Conservation (phyloP, 2,113 vertebrate species). For the Hippocampus comes region DNA sequence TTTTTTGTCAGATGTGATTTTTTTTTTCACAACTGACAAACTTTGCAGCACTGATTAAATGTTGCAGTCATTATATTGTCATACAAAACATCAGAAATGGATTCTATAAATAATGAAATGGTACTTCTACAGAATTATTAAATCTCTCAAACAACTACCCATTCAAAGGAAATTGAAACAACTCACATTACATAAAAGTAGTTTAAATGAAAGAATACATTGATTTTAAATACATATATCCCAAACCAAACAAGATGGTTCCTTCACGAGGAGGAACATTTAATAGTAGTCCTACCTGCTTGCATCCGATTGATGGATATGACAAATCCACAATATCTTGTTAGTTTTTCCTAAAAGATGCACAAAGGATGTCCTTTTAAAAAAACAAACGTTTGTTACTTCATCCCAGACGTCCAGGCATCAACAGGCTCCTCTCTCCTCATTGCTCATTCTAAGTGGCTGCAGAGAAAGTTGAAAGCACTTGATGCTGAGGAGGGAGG, state of each 20-base stretch:
- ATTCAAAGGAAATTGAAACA: neutral
- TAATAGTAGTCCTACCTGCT: slow-evolving; percentile 66
- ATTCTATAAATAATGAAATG: neutral
- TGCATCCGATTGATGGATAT: slow-evolving; percentile 68
- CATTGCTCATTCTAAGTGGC: slow-evolving; percentile 63
- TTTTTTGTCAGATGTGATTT: neutral
- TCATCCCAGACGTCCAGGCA: slow-evolving; percentile 61
- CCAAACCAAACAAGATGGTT: neutral
- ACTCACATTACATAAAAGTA: neutral
- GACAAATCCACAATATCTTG: slow-evolving; percentile 56
- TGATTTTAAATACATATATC: neutral
- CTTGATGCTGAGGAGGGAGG: slow-evolving; percentile 72
- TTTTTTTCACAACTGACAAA: too few species aligned
- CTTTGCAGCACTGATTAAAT: neutral
- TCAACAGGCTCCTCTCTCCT: slow-evolving; percentile 63
- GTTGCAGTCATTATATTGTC: neutral
- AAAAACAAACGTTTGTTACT: slow-evolving; percentile 42
- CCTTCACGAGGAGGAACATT: neutral
- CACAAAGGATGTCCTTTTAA: slow-evolving; percentile 51
- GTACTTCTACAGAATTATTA: neutral
- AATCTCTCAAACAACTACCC: neutral
- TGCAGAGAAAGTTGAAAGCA: slow-evolving; percentile 62
- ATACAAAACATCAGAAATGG: neutral
- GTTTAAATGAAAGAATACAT: neutral
- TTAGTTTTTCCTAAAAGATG: slow-evolving; percentile 37